Evolutionary conservation across 2,797 vertebrate genomes (phyloP).

Genomic region (Myotis planiceps): DNA sequence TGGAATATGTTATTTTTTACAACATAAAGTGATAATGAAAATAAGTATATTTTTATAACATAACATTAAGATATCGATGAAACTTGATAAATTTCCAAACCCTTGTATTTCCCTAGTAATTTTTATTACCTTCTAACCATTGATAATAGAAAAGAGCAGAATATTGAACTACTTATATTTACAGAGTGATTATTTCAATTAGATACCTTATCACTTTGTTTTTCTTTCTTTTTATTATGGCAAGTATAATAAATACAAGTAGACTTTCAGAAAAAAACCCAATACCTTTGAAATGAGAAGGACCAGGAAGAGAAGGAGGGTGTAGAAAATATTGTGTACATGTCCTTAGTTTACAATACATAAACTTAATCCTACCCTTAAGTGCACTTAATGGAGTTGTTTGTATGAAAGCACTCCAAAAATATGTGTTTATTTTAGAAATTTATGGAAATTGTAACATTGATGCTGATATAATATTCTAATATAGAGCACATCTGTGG

Average conservation of each 20-base stretch:
- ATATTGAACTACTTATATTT: neutral
- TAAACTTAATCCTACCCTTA: neutral
- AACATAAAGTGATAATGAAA: constrained; percentile 22
- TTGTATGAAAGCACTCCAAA: neutral
- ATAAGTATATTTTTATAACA: constrained; percentile 20
- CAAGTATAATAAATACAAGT: neutral
- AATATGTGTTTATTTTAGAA: neutral
- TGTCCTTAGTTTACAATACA: neutral
- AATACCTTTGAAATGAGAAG: neutral
- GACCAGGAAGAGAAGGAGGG: neutral
- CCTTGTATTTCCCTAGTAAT: neutral
- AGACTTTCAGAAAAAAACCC: neutral
- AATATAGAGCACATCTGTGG: neutral
- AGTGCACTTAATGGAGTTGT: neutral
- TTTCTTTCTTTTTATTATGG: neutral
- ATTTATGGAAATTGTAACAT: neutral
- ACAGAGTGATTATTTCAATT: neutral
- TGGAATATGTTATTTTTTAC: constrained; percentile 39
- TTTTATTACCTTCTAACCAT: neutral
- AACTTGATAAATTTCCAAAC: constrained; percentile 18
- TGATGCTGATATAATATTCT: constrained; percentile 5
- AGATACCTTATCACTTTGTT: neutral
- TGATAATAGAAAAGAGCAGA: constrained; percentile 37
- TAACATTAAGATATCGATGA: neutral
- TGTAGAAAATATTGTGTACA: neutral